Evolutionary conservation across 2,113 vertebrate genomes (phyloP).

Genomic region (Aleadryas rufinucha): DNA sequence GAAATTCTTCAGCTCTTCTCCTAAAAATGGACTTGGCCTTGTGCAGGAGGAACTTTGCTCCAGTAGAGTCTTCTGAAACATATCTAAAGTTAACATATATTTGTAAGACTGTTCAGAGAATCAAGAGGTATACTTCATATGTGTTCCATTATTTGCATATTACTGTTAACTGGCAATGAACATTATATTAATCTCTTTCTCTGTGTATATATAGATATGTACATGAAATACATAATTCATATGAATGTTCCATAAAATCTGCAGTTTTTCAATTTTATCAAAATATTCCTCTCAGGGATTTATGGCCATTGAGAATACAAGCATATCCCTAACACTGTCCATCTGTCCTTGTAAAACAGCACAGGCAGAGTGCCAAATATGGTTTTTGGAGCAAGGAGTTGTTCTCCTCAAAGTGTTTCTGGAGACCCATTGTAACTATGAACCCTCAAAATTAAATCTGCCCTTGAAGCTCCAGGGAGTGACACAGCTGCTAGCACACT

Average conservation of each 20-base stretch:
- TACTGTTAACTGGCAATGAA: background rate
- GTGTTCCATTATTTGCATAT: background rate
- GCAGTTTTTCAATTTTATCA: constrained; percentile 14
- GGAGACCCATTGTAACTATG: background rate
- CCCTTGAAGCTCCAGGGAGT: background rate
- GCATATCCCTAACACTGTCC: background rate
- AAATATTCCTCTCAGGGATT: constrained; percentile 17
- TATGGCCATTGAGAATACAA: constrained; percentile 4
- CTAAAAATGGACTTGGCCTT: background rate
- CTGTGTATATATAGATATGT: background rate
- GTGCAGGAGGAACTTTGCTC: background rate
- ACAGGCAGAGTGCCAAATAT: background rate
- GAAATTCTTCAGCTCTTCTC: constrained; percentile 1
- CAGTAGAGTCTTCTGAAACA: background rate
- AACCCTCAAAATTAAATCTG: background rate
- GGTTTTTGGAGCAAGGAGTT: background rate
- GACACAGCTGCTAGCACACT: background rate
- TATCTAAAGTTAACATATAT: background rate
- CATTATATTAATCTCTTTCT: background rate
- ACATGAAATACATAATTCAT: background rate
- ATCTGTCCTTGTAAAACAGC: constrained; percentile 13
- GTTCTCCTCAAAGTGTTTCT: background rate
- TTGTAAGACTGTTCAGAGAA: background rate
- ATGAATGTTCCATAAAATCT: background rate
- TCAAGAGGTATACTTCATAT: background rate